Evolutionary conservation across 2,888 invertebrate genomes (phyloP), one percentile per base, ranked within the genome.

Genomic region (Dryococelus australis): DNA sequence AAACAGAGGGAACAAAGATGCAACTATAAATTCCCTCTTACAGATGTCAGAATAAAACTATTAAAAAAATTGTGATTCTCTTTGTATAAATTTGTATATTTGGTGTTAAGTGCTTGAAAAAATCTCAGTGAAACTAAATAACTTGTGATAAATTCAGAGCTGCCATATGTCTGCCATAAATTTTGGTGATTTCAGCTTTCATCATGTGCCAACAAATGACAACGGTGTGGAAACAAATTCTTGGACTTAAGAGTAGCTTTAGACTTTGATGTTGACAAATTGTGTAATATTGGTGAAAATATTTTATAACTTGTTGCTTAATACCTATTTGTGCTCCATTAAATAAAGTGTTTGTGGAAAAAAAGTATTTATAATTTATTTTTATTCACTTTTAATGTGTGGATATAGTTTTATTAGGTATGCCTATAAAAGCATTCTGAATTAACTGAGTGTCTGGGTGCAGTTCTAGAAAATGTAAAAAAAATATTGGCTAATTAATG

Each of bases 1-100:
- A 8, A 98, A 98, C 91, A 93, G 95, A 84, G 98, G 98, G 0
- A 97, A 98, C 92, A 98, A 98, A 91, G 98, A 98, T 91, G 95
- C 96, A 24, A 97, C 98, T 12, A 97, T 99, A 91, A 98, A 98
- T 93, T 97, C 97, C 0, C 93, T 99, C 87, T 94, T 99, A 84
- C 97, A 97, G 92, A 97, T 99, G 96, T 95, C 95, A 80, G 96
- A 96, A 92, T 96, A 94, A 93, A 90, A 13, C 26, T 28, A 65
- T 65, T n/a, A 16, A 8, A 65, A 65, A 16, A 65, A 65, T 24
- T 65, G 65, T 65, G 65, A 65, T 65, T 65, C 1, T 51, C 12
- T 51, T 51, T 65, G 65, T 65, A 65, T 65, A 65, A 65, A 65
- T 24, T 65, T 65, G 65, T 65, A 65, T 65, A 65, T n/a, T 65